phyloP scores from a whole-genome alignment of 2,888 invertebrate genomes.

The Heliconius charithonia region DNA sequence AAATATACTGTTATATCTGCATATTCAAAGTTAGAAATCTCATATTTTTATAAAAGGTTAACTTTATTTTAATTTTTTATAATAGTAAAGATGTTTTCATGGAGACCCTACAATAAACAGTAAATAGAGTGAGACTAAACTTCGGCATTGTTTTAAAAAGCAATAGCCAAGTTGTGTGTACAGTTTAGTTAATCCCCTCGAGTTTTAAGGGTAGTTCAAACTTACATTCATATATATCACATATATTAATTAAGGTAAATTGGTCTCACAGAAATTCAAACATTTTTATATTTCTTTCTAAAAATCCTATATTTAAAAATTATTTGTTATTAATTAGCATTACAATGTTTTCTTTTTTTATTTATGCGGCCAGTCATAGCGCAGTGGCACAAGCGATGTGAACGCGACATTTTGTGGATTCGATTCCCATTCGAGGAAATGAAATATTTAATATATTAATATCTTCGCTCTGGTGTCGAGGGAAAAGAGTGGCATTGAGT shows the following conservation, averaged over 20 bases:
- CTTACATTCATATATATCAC: neutral
- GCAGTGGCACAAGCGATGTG: too few relatives aligned
- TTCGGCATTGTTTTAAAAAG: constrained; percentile 76
- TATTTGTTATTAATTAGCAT: neutral
- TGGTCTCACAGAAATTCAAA: neutral
- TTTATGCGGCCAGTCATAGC: too few relatives aligned
- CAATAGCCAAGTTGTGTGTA: constrained; percentile 70
- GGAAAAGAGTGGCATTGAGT: too few relatives aligned
- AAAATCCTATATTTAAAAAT: neutral
- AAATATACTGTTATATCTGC: neutral
- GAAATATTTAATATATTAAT: too few relatives aligned
- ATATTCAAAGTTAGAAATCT: neutral
- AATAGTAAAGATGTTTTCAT: constrained; percentile 5
- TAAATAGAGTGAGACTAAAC: constrained; percentile 66
- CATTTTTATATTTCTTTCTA: neutral
- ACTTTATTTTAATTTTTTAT: neutral
- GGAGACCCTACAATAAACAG: constrained; percentile 55
- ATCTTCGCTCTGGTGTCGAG: too few relatives aligned
- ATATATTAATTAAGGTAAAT: neutral
- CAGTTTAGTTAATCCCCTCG: constrained; percentile 34
- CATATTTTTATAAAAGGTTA: neutral
- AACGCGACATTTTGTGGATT: too few relatives aligned
- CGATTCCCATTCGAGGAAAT: too few relatives aligned
- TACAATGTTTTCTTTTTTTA: neutral
- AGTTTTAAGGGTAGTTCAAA: constrained; percentile 32